These are phyloP conservation scores for Entomyzon cyanotis DNA, from an alignment of 2,113 vertebrate species.

Conservation along the genomic window DNA sequence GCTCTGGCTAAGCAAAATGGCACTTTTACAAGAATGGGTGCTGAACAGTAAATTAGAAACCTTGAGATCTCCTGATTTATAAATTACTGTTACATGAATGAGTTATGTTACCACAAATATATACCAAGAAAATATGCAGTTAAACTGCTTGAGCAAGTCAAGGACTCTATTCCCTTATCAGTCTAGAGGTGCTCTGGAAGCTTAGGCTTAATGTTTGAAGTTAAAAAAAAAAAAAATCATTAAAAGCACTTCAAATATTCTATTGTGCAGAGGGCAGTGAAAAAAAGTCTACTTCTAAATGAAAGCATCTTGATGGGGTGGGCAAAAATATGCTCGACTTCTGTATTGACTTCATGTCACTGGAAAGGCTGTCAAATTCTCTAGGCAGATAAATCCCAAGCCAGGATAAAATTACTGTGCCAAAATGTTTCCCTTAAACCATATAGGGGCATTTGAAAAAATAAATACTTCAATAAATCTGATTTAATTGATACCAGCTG, in stretches of 20 bases:
- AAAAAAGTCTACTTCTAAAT: neutral
- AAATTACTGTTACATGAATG: neutral
- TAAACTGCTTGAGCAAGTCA: neutral
- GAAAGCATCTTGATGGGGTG: neutral
- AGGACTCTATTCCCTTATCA: neutral
- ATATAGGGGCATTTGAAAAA: neutral
- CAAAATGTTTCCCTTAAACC: neutral
- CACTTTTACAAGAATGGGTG: neutral
- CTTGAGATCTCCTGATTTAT: neutral
- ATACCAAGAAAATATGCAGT: neutral
- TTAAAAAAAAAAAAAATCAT: neutral
- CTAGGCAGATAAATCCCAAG: neutral
- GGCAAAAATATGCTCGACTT: neutral
- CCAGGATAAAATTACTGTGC: neutral
- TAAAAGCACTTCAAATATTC: neutral
- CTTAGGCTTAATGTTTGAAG: neutral
- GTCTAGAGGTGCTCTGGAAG: neutral
- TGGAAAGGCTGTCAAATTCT: neutral
- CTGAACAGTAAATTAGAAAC: neutral
- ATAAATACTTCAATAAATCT: neutral
- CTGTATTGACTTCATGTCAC: neutral
- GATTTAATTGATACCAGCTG: neutral
- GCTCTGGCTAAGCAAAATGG: neutral
- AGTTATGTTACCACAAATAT: neutral
- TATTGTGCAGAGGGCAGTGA: neutral